Conservation (phyloP, 2,113 vertebrate genomes). For the Willisornis vidua region DNA sequence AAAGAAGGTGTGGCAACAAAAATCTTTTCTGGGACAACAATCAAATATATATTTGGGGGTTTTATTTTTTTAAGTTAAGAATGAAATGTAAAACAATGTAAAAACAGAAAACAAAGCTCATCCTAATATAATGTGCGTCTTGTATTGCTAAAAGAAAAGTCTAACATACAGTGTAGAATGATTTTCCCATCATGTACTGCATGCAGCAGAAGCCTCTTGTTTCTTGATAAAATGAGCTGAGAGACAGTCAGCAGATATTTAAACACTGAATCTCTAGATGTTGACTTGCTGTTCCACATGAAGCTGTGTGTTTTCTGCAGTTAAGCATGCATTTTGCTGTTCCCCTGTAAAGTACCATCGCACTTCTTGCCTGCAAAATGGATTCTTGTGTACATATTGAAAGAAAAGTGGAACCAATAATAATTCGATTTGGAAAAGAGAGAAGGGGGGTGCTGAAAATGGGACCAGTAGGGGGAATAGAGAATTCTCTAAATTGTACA, state of each 20-base stretch:
- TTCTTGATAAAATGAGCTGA: slow-evolving; percentile 87
- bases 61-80: slow-evolving; percentile 80
- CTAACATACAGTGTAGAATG: slow-evolving; percentile 71
- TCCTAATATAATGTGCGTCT: slow-evolving; percentile 79
- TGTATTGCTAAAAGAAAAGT: slow-evolving; percentile 77
- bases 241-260: slow-evolving; percentile 77
- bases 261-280: slow-evolving; percentile 70
- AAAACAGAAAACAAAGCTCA: slow-evolving; percentile 66
- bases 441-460: slow-evolving; percentile 24
- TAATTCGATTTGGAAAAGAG: slow-evolving; percentile 50
- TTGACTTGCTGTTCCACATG: slow-evolving; percentile 76
- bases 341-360: slow-evolving; percentile 80
- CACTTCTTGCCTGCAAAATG: slow-evolving; percentile 79
- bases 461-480: slow-evolving; percentile 59
- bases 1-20: slow-evolving; percentile 25
- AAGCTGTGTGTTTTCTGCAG: slow-evolving; percentile 80
- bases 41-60: slow-evolving; percentile 70
- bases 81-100: slow-evolving; percentile 81
- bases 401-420: slow-evolving; percentile 57
- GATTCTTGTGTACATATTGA: slow-evolving; percentile 80
- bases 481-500: slow-evolving; percentile 78
- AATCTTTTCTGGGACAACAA: slow-evolving; percentile 82
- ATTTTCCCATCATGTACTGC: slow-evolving; percentile 79
- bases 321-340: slow-evolving; percentile 86
- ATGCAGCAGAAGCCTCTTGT: slow-evolving; percentile 84